Conservation (phyloP, 2,888 invertebrate genomes). For the Heteropelma amictum region DNA sequence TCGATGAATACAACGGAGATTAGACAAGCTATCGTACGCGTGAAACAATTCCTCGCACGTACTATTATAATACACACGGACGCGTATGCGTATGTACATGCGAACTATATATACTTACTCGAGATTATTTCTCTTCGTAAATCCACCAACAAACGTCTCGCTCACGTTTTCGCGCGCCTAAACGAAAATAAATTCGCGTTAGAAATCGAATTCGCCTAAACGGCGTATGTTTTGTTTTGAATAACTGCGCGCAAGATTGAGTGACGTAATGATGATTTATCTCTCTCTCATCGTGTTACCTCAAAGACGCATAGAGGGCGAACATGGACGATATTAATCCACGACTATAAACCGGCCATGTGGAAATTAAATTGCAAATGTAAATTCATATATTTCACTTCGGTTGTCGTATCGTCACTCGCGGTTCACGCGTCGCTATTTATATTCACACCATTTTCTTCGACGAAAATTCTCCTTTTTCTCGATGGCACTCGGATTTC, state of each 20-base stretch:
- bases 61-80: not conserved
- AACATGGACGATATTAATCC: not conserved
- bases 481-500: too few species aligned
- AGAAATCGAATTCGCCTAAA: not conserved
- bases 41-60: not conserved
- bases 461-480: conserved; percentile 33
- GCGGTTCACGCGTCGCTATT: conserved; percentile 35
- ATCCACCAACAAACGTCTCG: not conserved
- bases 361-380: not conserved
- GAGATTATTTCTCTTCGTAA: conserved; percentile 4
- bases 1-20: conserved; percentile 43
- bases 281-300: not conserved
- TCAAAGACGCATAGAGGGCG: not conserved
- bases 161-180: not conserved
- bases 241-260: too few species aligned
- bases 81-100: not conserved
- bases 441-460: too few species aligned
- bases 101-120: conserved; percentile 8
- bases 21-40: conserved; percentile 58
- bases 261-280: not conserved
- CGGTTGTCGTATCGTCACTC: not conserved
- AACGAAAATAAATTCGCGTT: not conserved
- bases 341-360: not conserved
- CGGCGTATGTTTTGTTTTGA: too few species aligned
- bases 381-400: not conserved